These are phyloP conservation scores for Drosophila jambulina DNA, from an alignment of 1,140 invertebrate species.

Conservation along the genomic window DNA sequence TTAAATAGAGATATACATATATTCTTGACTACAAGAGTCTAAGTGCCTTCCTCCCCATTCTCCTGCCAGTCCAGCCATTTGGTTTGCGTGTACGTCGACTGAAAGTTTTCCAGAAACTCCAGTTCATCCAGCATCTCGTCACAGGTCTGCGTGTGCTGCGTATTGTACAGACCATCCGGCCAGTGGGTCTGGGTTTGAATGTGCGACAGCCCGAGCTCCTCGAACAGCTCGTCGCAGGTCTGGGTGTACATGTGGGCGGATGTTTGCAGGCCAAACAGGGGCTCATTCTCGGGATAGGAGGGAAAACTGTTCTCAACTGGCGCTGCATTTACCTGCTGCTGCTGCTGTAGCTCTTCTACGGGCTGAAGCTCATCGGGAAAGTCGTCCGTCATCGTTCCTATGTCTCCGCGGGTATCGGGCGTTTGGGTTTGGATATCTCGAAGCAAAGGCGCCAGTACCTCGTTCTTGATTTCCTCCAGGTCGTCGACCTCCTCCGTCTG, in stretches of 20 bases:
- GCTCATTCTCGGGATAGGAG: slow-evolving; percentile 45
- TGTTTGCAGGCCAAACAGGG: slow-evolving; percentile 76
- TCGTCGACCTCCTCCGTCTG: slow-evolving; percentile 64
- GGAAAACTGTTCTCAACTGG: slow-evolving; percentile 14
- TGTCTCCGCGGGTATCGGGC: slow-evolving; percentile 43
- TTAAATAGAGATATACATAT: neutral
- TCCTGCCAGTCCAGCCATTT: slow-evolving; percentile 69
- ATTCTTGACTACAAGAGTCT: slow-evolving; percentile 1
- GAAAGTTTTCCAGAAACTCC: slow-evolving; percentile 69
- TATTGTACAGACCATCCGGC: slow-evolving; percentile 72
- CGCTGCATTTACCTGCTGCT: neutral
- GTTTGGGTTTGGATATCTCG: slow-evolving; percentile 68
- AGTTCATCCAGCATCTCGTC: slow-evolving; percentile 67
- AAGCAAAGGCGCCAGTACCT: slow-evolving; percentile 54
- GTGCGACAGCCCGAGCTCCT: slow-evolving; percentile 86
- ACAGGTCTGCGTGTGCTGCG: slow-evolving; percentile 74
- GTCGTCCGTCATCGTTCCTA: slow-evolving; percentile 64
- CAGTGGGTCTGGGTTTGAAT: slow-evolving; percentile 88
- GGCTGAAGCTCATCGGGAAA: slow-evolving; percentile 5
- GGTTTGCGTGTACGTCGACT: slow-evolving; percentile 72
- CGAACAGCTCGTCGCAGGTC: slow-evolving; percentile 87
- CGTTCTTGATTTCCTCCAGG: slow-evolving; percentile 56
- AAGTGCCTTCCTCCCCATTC: slow-evolving; percentile 1
- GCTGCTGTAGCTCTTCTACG: neutral
- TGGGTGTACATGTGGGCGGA: slow-evolving; percentile 87